Evolutionary conservation across 2,888 invertebrate species (phyloP).

Genomic region (Pristionchus entomophagus): DNA sequence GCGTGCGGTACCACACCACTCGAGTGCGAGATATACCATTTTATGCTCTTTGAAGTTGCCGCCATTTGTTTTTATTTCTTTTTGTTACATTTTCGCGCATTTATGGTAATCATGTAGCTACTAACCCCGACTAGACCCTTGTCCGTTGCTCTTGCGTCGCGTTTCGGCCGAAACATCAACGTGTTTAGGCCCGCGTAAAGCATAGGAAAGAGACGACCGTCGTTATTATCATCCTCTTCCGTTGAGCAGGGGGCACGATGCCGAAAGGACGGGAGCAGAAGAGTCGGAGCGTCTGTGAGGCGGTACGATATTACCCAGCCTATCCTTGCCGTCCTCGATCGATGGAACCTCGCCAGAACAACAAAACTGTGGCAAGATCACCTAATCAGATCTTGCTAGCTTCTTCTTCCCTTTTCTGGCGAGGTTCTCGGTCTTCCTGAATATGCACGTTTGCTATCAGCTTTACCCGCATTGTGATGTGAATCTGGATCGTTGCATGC

Average conservation of each 20-base stretch:
- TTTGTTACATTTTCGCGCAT: background rate
- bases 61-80: background rate
- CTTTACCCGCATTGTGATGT: background rate
- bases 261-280: constrained; percentile 42
- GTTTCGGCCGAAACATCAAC: background rate
- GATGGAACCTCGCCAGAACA: background rate
- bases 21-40: background rate
- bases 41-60: constrained; percentile 12
- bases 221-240: constrained; percentile 11
- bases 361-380: background rate
- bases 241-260: constrained; percentile 23
- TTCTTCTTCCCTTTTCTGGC: background rate
- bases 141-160: background rate
- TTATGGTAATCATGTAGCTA: background rate
- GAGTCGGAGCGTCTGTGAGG: constrained; percentile 46
- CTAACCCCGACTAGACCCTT: background rate
- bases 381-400: background rate
- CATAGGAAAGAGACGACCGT: background rate
- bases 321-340: background rate
- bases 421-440: background rate
- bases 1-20: background rate
- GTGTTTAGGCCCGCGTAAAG: constrained; percentile 22
- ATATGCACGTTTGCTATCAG: background rate
- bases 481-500: constrained; percentile 4
- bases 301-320: background rate